Evolutionary conservation across 1,140 invertebrate species (phyloP), one percentile per base, ranked within the genome.

Genomic region (Trachymyrmex septentrionalis): DNA sequence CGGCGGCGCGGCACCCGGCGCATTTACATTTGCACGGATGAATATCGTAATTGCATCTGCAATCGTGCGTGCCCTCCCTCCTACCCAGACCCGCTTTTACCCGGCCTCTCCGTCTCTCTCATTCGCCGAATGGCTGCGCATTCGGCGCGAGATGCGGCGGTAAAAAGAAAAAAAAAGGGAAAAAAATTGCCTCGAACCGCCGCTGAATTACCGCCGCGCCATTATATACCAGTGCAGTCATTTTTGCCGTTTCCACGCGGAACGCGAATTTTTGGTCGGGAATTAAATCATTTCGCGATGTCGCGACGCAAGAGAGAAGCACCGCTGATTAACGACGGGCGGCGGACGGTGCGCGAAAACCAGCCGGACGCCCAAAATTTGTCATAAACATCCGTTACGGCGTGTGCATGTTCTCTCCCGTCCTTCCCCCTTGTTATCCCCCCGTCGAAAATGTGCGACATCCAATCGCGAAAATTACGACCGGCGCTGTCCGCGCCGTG

Each of bases 11-110:
- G 5, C 34, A 34, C 30, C 30, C 78, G 80, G 48, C 59, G 72
- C 86, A 87, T 87, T 87, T 87, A 86, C 73, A 87, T 87, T 87
- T 77, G 82, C 84, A 87, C 86, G 81, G 76, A 72, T 53, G 72
- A 86, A 77, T 86, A 86, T 87, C 86, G 66, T 87, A 87, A 87
- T 87, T 87, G 82, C 86, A 87, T 87, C 72, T 87, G 86, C 59
- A 77, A 78, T 77, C 82, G 61, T 44, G 84, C 66, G 53, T 50
- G 61, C 16, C 16, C 66, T 6, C 53, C 19, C 34, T 34, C 30
- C 14, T 9, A 50, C 30, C 30, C 30, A 0, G 48, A 50, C 27
- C 1, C 1, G 6, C 27, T 81, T 3, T 30, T 30, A 4, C 27
- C 2, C 24, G 61, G 5, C 57, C 24, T 69, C 57, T 34, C n/a